Conservation (phyloP, 92 coral and sea anemone species). For the Epizoanthus rinbou region DNA sequence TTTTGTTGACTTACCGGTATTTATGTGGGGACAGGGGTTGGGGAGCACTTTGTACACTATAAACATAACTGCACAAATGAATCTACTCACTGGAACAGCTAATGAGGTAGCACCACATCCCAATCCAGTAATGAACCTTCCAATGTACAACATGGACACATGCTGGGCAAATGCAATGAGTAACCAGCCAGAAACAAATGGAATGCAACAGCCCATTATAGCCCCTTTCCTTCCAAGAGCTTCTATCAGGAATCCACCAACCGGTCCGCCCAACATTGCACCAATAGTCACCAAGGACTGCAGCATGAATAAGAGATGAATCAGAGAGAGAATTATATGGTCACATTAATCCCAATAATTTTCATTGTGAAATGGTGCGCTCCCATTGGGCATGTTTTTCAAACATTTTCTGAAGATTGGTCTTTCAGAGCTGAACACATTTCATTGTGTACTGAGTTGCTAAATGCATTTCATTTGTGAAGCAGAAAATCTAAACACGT, state of each 20-base stretch:
- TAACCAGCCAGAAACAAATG: slow-evolving; percentile 90
- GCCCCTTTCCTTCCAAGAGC: slow-evolving; percentile 79
- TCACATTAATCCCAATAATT: no score
- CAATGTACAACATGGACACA: slow-evolving; percentile 70
- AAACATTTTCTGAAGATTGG: no score
- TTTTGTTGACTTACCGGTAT: no score
- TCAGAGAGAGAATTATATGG: no score
- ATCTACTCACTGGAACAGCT: slow-evolving; percentile 87
- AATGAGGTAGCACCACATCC: slow-evolving; percentile 81
- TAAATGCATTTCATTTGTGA: no score
- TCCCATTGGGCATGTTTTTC: no score
- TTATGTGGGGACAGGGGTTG: no score
- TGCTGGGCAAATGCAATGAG: slow-evolving; percentile 65
- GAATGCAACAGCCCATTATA: slow-evolving; percentile 68
- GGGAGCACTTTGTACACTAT: background rate
- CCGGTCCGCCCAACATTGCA: slow-evolving; percentile 76
- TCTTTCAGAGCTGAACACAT: no score
- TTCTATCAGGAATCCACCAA: slow-evolving; percentile 78
- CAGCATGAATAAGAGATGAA: background rate
- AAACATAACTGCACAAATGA: background rate
- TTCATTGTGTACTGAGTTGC: no score
- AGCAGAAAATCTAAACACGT: no score
- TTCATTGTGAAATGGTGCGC: no score
- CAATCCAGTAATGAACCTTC: slow-evolving; percentile 76
- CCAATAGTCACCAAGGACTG: slow-evolving; percentile 83